Evolutionary conservation across 2,888 invertebrate genomes (phyloP), one percentile per base, ranked within the genome.

Genomic region (Blastobasis adustella): DNA sequence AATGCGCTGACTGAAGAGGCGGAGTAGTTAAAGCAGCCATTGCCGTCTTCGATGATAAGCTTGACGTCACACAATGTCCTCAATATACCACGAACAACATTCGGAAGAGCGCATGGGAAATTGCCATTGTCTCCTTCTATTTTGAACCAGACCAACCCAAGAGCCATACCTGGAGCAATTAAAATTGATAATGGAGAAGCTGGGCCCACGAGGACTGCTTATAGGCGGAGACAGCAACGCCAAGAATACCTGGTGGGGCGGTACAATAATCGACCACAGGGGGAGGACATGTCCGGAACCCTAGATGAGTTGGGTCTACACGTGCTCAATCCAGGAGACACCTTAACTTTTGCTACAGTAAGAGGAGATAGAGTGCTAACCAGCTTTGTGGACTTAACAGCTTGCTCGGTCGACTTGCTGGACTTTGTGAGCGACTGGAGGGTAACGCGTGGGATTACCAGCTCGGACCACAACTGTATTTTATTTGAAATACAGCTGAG

Each of bases 391-490:
- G 23, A 23, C 23, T 23, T 23, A 23, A 23, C 23, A 23, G 46
- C 50, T 8, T 56, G 51, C 39, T 46, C 52, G 5, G 6, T 38
- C 5, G 50, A 54, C 9, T 6, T 55, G 37, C 37, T 54, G 1
- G 45, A 48, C 23, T 10, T 46, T 7, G 43, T 51, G 10, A 50
- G 49, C 4, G 45, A 49, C 23, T 58, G 58, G 58, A 39, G 10
- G 10, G 51, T 58, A 0, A 23, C 23, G 23, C 23, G 23, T 23
- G 23, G 23, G 23, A 23, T 23, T 3, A 23, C 23, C 23, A 23
- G 49, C 39, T 54, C 58, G n/a, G 58, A 58, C 51, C 58, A 58
- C 48, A 55, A 56, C 9, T 50, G 43, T 5, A 54, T 58, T 5
- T 7, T 37, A 54, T 0, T 36, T 5, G 43, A n/a, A 49, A 10